phyloP scores from a whole-genome alignment of 1,140 invertebrate species.

The Dreissena rostriformis region DNA sequence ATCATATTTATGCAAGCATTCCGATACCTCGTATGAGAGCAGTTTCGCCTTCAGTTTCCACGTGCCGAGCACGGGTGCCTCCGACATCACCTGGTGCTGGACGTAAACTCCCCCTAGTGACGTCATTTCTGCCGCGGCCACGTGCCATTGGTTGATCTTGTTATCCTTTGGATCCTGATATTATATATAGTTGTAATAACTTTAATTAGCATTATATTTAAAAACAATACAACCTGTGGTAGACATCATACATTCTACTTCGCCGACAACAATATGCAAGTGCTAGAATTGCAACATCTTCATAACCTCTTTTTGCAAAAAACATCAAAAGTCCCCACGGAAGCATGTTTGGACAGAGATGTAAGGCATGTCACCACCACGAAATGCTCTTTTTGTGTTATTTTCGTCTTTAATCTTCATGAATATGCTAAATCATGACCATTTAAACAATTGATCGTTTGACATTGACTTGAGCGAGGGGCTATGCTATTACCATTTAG shows the following conservation, averaged over 20 bases:
- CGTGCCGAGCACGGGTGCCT: conserved; percentile 62
- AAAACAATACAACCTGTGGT: background rate
- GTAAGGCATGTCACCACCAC: no score
- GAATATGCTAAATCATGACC: no score
- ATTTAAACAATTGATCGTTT: no score
- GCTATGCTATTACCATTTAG: no score
- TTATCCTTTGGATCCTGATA: conserved; percentile 66
- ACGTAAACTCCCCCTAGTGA: conserved; percentile 54
- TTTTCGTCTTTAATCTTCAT: no score
- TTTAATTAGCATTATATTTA: background rate
- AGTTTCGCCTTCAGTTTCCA: conserved; percentile 64
- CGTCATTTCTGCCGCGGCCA: conserved; percentile 36
- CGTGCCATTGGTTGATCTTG: conserved; percentile 67
- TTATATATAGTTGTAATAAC: background rate
- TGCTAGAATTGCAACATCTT: background rate
- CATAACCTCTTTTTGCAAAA: background rate
- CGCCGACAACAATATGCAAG: background rate
- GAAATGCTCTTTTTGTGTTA: no score
- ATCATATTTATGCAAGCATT: background rate
- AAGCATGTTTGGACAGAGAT: no score
- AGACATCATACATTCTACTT: background rate
- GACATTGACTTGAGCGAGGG: no score
- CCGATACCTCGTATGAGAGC: conserved; percentile 23
- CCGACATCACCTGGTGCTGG: conserved; percentile 56
- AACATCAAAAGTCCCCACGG: no score